phyloP scores from a whole-genome alignment of 2,888 invertebrate species.

The Pheosia tremula region DNA sequence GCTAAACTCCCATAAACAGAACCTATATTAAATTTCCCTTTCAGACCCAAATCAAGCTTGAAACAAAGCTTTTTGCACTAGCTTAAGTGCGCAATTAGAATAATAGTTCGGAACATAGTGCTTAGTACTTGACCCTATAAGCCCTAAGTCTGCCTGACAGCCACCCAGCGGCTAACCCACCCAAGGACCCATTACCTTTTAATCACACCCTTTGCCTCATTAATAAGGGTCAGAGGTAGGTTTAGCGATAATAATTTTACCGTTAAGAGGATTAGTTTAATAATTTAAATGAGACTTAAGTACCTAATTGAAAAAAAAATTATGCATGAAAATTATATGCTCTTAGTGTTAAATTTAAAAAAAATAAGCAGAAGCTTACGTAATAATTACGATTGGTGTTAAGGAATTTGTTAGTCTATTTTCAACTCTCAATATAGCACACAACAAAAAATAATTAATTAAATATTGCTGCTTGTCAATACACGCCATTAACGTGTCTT shows the following conservation, averaged over 20 bases:
- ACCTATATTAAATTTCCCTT: background rate
- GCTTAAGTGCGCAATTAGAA: conserved; percentile 11
- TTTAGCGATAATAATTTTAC: conserved; percentile 54
- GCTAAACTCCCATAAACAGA: background rate
- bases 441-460: conserved; percentile 41
- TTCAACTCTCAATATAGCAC: conserved; percentile 11
- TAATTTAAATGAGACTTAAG: conserved; percentile 55
- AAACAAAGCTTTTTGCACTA: conserved; percentile 5
- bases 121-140: conserved; percentile 25
- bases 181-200: conserved; percentile 67
- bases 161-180: conserved; percentile 42
- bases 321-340: too few relatives aligned
- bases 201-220: conserved; percentile 67
- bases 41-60: background rate
- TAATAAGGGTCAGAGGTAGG: conserved; percentile 71
- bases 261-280: conserved; percentile 61
- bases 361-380: too few relatives aligned
- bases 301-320: too few relatives aligned
- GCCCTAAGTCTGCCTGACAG: conserved; percentile 4
- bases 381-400: background rate
- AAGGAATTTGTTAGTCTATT: background rate
- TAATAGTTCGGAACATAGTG: conserved; percentile 36
- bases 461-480: conserved; percentile 52
- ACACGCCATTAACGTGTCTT: conserved; percentile 41
- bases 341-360: too few relatives aligned